Conservation (phyloP, 2,797 vertebrate genomes). For the Lacerta agilis region DNA sequence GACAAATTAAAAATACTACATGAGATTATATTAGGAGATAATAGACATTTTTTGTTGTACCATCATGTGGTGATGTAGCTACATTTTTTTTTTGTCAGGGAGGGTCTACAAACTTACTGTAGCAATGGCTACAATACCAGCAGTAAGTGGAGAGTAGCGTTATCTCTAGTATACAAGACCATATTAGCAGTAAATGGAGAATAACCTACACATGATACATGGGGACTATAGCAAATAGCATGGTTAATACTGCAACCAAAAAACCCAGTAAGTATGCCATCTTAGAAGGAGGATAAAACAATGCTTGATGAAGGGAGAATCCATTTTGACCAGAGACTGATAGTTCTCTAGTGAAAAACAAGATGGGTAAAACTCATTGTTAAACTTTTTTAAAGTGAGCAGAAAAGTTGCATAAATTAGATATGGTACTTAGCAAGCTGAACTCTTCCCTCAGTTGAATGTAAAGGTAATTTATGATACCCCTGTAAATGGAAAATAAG, state of each 20-base stretch:
- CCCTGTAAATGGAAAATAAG: no score
- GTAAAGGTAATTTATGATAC: no score
- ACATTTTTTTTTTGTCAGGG: neutral
- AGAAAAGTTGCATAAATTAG: neutral
- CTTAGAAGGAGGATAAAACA: neutral
- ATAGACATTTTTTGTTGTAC: neutral
- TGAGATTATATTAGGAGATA: neutral
- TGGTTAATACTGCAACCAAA: no score
- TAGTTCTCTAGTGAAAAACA: neutral
- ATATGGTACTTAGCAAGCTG: no score
- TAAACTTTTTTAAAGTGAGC: neutral
- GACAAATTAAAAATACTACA: neutral
- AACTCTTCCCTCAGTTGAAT: no score
- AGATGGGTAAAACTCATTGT: neutral
- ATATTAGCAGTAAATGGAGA: neutral
- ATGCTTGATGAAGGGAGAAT: neutral
- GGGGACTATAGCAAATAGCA: no score
- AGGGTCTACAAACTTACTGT: no score
- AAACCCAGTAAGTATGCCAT: neutral
- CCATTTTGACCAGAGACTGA: neutral
- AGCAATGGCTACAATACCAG: no score
- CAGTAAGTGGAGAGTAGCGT: no score
- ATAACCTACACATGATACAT: no score
- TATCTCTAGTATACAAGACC: no score
- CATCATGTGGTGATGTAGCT: neutral